Percentiles rank a stretch among this genome's conserved stretches.
Evolutionary conservation across 2,888 invertebrate species (phyloP).

Genomic region (Mactromeris polynyma): DNA sequence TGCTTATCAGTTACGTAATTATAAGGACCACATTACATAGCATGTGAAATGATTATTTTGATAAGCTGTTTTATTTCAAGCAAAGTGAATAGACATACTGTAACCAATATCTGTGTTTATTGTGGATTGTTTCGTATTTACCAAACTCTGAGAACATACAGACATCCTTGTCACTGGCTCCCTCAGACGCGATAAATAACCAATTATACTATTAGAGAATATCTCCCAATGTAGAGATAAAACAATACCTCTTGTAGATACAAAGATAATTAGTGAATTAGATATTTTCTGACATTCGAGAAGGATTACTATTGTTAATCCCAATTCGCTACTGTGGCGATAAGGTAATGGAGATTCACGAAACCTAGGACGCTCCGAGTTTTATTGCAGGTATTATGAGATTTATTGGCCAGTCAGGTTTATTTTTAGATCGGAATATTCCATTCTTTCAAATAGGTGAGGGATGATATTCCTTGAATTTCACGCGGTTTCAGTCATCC

Average conservation of each 20-base stretch:
- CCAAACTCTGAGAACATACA: not conserved
- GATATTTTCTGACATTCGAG: constrained; percentile 5
- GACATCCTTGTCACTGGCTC: not conserved
- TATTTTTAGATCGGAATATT: too few relatives aligned
- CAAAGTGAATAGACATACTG: too few relatives aligned
- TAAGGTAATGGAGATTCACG: not conserved
- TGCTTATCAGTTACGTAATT: too few relatives aligned
- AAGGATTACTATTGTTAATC: not conserved
- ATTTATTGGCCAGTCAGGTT: too few relatives aligned
- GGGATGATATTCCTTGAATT: too few relatives aligned
- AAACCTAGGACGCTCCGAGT: not conserved
- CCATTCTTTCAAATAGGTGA: too few relatives aligned
- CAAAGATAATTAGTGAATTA: constrained; percentile 27
- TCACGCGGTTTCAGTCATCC: too few relatives aligned
- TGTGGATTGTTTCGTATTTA: not conserved
- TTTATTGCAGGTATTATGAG: too few relatives aligned
- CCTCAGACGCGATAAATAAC: not conserved
- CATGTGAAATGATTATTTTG: too few relatives aligned
- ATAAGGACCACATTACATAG: too few relatives aligned
- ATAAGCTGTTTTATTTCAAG: too few relatives aligned
- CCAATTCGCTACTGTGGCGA: not conserved
- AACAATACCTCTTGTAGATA: constrained; percentile 16
- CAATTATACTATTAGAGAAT: constrained; percentile 15
- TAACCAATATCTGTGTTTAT: too few relatives aligned
- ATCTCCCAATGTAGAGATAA: constrained; percentile 5